These are phyloP conservation scores for Melanitta fusca DNA, from an alignment of 2,797 vertebrate species.

Conservation along the genomic window DNA sequence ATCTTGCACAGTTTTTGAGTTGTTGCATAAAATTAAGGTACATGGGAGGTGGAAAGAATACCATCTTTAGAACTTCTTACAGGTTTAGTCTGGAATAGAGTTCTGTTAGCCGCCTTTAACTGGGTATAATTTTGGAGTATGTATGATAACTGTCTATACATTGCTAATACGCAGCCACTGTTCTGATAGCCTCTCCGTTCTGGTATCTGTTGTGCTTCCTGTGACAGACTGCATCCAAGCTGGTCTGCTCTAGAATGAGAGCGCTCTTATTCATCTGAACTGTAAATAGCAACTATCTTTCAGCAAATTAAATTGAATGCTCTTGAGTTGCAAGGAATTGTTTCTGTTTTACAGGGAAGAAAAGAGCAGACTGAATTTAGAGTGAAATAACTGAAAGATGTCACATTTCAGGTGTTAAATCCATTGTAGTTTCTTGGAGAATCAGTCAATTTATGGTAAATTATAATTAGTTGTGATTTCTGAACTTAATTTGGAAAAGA, in stretches of 20 bases:
- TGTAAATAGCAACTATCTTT: background rate
- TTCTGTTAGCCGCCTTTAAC: background rate
- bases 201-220: background rate
- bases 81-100: background rate
- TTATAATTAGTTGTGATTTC: background rate
- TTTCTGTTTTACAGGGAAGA: background rate
- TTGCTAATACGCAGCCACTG: background rate
- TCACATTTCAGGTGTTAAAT: background rate
- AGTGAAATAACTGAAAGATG: background rate
- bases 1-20: background rate
- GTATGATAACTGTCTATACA: rapidly evolving
- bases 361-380: background rate
- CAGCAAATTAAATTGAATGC: background rate
- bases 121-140: background rate
- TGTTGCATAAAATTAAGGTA: background rate
- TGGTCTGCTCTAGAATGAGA: background rate
- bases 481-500: background rate
- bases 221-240: background rate
- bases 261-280: background rate
- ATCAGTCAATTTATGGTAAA: background rate
- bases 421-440: background rate
- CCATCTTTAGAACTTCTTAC: background rate
- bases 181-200: background rate
- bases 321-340: background rate
- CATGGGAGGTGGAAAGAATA: too few relatives aligned